Percentiles rank a stretch among this genome's conserved stretches.
phyloP scores from a whole-genome alignment of 2,797 vertebrate genomes.

The Menidia menidia region DNA sequence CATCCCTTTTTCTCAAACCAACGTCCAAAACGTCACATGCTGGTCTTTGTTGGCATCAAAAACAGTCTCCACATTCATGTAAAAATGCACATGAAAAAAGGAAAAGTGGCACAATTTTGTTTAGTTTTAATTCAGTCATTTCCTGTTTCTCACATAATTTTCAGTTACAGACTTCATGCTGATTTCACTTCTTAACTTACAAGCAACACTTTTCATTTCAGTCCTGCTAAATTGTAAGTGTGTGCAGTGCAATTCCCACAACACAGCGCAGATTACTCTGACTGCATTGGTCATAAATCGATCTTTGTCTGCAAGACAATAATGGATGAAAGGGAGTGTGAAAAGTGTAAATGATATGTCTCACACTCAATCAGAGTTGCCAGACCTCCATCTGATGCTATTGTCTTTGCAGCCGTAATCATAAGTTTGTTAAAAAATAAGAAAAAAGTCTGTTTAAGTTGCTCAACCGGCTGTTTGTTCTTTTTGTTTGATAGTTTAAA shows the following conservation, averaged over 20 bases:
- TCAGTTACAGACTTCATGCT: too few relatives aligned
- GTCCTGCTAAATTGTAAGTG: constrained; percentile 3
- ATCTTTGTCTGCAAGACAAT: neutral
- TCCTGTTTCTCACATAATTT: too few relatives aligned
- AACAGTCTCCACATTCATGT: constrained; percentile 12
- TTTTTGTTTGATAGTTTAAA: neutral
- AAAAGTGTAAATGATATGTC: neutral
- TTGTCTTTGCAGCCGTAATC: too few relatives aligned
- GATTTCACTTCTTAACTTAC: too few relatives aligned
- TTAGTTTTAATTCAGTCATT: too few relatives aligned
- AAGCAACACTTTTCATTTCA: neutral
- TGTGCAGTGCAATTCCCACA: neutral
- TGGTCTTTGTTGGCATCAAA: constrained; percentile 10
- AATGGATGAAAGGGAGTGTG: neutral
- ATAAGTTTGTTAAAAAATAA: too few relatives aligned
- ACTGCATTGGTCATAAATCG: neutral
- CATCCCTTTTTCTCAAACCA: constrained; percentile 19
- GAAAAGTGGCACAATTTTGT: neutral
- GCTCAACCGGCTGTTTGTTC: too few relatives aligned
- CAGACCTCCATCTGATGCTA: neutral
- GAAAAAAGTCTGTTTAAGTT: too few relatives aligned
- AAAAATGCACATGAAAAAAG: neutral
- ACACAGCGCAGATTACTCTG: neutral
- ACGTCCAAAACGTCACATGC: constrained; percentile 4
- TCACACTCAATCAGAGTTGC: neutral